A percentile compares a stretch with the other conserved stretches of the same genome.
phyloP scores from a whole-genome alignment of 2,797 vertebrate species.

The Echiichthys vipera region DNA sequence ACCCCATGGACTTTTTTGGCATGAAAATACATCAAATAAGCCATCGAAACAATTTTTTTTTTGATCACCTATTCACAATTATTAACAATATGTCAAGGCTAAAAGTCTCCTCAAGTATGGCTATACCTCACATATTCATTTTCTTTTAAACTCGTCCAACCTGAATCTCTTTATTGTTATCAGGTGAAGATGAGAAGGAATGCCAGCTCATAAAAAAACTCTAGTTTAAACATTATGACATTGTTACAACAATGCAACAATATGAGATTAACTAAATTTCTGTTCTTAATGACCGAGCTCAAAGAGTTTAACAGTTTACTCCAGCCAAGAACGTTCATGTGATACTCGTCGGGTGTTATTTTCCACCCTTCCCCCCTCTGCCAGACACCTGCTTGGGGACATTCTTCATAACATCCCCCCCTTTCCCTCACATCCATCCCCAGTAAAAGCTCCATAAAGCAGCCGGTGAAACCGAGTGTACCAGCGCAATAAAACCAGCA shows the following conservation, averaged over 20 bases:
- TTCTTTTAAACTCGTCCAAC: background rate
- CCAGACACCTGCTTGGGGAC: background rate
- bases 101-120: too few relatives aligned
- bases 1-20: too few relatives aligned
- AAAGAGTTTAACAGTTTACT: conserved; percentile 1
- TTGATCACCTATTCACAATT: too few relatives aligned
- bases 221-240: background rate
- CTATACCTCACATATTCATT: too few relatives aligned
- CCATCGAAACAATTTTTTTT: too few relatives aligned
- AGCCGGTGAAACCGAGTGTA: conserved; percentile 29
- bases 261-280: background rate
- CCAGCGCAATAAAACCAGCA: conserved; percentile 38
- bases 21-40: too few relatives aligned
- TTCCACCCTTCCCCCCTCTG: background rate
- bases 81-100: too few relatives aligned
- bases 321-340: background rate
- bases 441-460: conserved; percentile 56
- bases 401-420: background rate
- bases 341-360: background rate
- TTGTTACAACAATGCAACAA: background rate
- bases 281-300: background rate
- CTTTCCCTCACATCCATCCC: too few relatives aligned
- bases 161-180: background rate
- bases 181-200: background rate
- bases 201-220: background rate